Conservation (phyloP, 1,140 invertebrate species). For the Leptopilina clavipes region DNA sequence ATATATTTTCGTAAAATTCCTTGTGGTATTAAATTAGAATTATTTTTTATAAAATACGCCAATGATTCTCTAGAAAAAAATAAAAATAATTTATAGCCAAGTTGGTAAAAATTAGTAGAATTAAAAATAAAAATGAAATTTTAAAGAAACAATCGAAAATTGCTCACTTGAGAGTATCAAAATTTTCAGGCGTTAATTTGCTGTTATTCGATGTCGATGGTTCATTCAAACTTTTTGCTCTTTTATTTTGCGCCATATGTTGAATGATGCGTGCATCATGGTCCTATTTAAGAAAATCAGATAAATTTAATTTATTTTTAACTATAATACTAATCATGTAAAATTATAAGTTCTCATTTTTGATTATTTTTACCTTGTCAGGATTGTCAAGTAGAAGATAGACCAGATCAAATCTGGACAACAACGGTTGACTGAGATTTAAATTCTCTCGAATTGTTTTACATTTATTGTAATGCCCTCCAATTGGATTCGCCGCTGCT, state of each 20-base stretch:
- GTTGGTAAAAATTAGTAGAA: background rate
- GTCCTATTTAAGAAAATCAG: background rate
- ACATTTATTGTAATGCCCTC: constrained; percentile 90
- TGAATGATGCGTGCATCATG: background rate
- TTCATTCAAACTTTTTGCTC: background rate
- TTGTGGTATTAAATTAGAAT: constrained; percentile 87
- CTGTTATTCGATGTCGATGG: background rate
- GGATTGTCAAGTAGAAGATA: constrained; percentile 90
- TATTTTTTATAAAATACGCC: background rate
- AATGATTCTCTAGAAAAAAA: background rate
- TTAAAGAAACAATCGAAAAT: background rate
- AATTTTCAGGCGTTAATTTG: background rate
- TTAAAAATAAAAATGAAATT: too few species aligned
- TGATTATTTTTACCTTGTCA: constrained; percentile 12
- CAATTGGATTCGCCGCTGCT: constrained; percentile 93
- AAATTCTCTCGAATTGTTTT: constrained; percentile 95
- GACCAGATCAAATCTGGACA: constrained; percentile 95
- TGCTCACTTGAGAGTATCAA: background rate
- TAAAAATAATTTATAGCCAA: too few species aligned
- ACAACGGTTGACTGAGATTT: constrained; percentile 87
- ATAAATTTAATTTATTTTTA: too few species aligned
- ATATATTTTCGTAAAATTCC: constrained; percentile 91
- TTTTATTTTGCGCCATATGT: background rate
- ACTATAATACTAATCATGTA: too few species aligned
- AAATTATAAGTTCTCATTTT: too few species aligned